phyloP scores from a whole-genome alignment of 2,113 vertebrate genomes.

The Tretioscincus oriximinensis region DNA sequence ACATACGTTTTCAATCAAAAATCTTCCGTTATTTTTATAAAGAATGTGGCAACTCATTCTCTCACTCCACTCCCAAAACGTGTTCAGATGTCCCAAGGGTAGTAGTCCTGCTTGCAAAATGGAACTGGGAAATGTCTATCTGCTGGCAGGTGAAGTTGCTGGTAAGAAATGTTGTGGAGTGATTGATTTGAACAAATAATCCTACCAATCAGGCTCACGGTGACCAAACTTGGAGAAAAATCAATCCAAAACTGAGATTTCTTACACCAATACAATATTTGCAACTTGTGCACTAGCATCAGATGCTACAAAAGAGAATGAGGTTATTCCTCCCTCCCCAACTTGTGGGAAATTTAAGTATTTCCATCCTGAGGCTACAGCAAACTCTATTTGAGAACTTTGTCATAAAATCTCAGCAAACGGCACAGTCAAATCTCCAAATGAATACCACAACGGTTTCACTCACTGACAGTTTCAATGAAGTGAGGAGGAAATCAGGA shows the following conservation, averaged over 20 bases:
- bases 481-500: neutral
- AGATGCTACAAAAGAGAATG: neutral
- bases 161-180: conserved; percentile 55
- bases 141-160: conserved; percentile 59
- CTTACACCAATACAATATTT: conserved; percentile 57
- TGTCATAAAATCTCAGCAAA: neutral
- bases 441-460: neutral
- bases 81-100: conserved; percentile 3
- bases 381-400: neutral
- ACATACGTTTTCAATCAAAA: too few relatives aligned
- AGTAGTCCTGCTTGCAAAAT: conserved; percentile 30
- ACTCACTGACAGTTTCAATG: neutral
- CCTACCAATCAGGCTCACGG: conserved; percentile 36
- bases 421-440: neutral
- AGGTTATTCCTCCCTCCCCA: neutral
- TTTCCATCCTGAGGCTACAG: neutral
- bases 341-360: neutral
- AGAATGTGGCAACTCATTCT: too few relatives aligned
- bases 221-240: conserved; percentile 53
- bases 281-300: conserved; percentile 27
- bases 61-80: neutral
- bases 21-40: too few relatives aligned
- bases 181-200: conserved; percentile 67
- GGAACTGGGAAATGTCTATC: conserved; percentile 39
- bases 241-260: conserved; percentile 59